Evolutionary conservation across 2,113 vertebrate species (phyloP).

Genomic region (Ailuropoda melanoleuca): DNA sequence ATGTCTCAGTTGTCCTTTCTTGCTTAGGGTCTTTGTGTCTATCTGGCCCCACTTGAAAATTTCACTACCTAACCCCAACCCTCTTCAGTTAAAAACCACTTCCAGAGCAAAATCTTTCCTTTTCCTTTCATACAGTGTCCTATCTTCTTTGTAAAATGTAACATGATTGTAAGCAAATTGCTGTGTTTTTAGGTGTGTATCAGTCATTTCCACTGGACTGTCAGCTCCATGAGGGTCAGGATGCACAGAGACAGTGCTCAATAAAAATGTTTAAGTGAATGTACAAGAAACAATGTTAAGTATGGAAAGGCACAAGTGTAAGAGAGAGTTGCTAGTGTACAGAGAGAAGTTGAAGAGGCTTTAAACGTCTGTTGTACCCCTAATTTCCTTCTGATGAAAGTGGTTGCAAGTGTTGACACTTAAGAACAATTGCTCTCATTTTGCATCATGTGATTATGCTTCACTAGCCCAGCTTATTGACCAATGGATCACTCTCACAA

Average conservation of each 20-base stretch:
- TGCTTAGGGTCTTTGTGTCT: not conserved
- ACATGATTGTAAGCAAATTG: not conserved
- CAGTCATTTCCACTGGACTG: not conserved
- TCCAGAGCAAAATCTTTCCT: not conserved
- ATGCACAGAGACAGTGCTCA: not conserved
- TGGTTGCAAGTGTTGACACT: not conserved
- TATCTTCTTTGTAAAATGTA: not conserved
- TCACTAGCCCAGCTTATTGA: not conserved
- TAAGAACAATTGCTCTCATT: constrained; percentile 47
- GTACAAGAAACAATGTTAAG: not conserved
- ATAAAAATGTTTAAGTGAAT: not conserved
- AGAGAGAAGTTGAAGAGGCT: not conserved
- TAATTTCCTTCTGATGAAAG: not conserved
- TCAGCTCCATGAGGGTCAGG: not conserved
- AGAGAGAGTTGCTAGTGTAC: not conserved
- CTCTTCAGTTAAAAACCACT: not conserved
- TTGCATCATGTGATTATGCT: not conserved
- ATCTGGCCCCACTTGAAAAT: not conserved
- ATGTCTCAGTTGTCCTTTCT: not conserved
- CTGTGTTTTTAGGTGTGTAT: not conserved
- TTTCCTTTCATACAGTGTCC: not conserved
- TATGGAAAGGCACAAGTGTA: not conserved
- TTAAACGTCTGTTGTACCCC: not conserved
- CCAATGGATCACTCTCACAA: constrained; percentile 29
- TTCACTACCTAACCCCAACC: not conserved